These are phyloP conservation scores for Myodes glareolus DNA, from an alignment of 2,113 vertebrate species.

Conservation along the genomic window DNA sequence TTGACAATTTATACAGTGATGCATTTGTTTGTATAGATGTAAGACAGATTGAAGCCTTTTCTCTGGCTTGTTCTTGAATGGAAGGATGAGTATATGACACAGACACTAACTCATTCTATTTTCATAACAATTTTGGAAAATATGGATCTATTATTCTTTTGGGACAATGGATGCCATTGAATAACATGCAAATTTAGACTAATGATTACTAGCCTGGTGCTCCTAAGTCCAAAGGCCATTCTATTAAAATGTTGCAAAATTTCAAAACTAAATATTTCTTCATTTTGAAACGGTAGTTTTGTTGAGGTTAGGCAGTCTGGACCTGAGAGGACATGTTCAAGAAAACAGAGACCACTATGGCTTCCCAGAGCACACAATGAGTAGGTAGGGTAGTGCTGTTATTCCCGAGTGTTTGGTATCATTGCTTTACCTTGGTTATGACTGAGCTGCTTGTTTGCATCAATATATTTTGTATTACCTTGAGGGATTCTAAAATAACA, in stretches of 20 bases:
- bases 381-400: neutral
- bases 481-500: neutral
- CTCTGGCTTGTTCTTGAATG: neutral
- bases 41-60: neutral
- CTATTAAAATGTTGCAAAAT: slow-evolving; percentile 4
- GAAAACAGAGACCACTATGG: neutral
- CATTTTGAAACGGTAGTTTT: neutral
- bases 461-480: neutral
- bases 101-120: neutral
- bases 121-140: neutral
- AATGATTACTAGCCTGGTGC: neutral
- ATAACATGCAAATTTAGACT: neutral
- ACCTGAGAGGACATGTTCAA: neutral
- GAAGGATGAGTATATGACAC: neutral
- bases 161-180: neutral
- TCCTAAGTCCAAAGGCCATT: slow-evolving; percentile 4
- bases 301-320: neutral
- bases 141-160: neutral
- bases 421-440: neutral
- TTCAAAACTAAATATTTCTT: neutral
- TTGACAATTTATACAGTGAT: neutral
- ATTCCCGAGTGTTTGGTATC: neutral
- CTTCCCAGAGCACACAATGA: neutral
- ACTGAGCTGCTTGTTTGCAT: neutral
- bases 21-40: neutral